Percentiles rank a stretch among this genome's conserved stretches.
Evolutionary conservation across 2,797 vertebrate genomes (phyloP).

Genomic region (Holocentrus rufus): DNA sequence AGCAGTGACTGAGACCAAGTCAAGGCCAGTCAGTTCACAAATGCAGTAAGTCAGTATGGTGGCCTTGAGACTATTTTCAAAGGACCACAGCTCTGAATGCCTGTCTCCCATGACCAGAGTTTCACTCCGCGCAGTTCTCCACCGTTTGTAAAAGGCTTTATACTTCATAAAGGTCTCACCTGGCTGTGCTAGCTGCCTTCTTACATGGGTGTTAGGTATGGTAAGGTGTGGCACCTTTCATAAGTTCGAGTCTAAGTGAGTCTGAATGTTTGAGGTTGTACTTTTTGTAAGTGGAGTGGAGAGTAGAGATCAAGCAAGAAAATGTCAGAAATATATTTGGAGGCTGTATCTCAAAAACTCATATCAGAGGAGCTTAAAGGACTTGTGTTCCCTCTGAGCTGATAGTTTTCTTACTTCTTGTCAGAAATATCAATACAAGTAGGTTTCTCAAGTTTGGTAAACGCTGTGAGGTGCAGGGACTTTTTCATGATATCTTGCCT

Average conservation of each 20-base stretch:
- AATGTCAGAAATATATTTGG: not conserved
- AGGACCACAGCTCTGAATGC: too few relatives aligned
- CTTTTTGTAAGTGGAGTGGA: too few relatives aligned
- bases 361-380: not conserved
- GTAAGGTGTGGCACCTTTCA: not conserved
- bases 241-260: not conserved
- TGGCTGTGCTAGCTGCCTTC: not conserved
- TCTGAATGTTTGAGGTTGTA: too few relatives aligned
- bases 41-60: too few relatives aligned
- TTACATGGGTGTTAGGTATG: not conserved
- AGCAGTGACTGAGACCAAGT: too few relatives aligned
- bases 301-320: conserved; percentile 6
- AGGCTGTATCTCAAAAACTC: not conserved
- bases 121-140: too few relatives aligned
- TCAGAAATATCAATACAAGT: conserved; percentile 21
- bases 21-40: too few relatives aligned
- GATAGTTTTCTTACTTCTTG: conserved; percentile 4
- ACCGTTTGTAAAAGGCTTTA: not conserved
- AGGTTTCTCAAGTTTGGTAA: conserved; percentile 14
- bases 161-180: too few relatives aligned
- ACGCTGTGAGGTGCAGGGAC: not conserved
- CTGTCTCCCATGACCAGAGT: too few relatives aligned
- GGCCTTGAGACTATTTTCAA: too few relatives aligned
- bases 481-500: not conserved
- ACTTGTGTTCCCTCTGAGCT: not conserved